Conservation (phyloP, 1,140 invertebrate species). For the Homalodisca vitripennis region DNA sequence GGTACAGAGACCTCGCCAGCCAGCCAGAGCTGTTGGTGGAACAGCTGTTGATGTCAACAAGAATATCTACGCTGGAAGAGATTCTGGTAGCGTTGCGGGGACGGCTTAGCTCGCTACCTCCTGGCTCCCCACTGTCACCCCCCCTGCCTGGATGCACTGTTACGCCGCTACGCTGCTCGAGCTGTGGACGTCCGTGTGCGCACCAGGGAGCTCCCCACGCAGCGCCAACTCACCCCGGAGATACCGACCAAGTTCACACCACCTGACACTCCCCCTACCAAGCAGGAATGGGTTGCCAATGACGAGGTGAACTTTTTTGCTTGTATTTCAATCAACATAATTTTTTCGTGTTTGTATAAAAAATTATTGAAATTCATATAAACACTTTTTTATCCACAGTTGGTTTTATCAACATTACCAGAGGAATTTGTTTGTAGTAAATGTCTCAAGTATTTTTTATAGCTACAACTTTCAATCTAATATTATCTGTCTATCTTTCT, state of each 20-base stretch:
- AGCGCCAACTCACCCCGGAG: constrained; percentile 42
- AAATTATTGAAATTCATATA: too few species aligned
- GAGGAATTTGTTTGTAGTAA: too few species aligned
- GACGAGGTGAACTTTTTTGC: constrained; percentile 59
- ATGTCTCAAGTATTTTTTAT: too few species aligned
- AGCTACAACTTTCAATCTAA: too few species aligned
- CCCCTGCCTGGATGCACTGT: constrained; percentile 63
- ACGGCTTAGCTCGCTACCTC: constrained; percentile 34
- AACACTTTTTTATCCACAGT: too few species aligned
- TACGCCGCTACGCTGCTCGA: constrained; percentile 67
- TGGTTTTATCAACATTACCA: too few species aligned
- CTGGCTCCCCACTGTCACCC: constrained; percentile 47
- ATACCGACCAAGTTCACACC: constrained; percentile 49
- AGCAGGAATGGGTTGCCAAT: constrained; percentile 68
- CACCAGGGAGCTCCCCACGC: constrained; percentile 64
- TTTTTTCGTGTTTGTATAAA: too few species aligned
- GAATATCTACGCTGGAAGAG: constrained; percentile 61
- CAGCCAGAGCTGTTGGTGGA: constrained; percentile 69
- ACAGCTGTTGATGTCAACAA: constrained; percentile 72
- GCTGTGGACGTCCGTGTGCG: constrained; percentile 55
- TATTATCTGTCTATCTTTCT: too few species aligned
- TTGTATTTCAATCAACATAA: too few species aligned
- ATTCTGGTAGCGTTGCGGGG: constrained; percentile 49
- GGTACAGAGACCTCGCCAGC: constrained; percentile 62
- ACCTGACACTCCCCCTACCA: constrained; percentile 43